Evolutionary conservation across 2,797 vertebrate species (phyloP).

Genomic region (Tolypeutes matacus): DNA sequence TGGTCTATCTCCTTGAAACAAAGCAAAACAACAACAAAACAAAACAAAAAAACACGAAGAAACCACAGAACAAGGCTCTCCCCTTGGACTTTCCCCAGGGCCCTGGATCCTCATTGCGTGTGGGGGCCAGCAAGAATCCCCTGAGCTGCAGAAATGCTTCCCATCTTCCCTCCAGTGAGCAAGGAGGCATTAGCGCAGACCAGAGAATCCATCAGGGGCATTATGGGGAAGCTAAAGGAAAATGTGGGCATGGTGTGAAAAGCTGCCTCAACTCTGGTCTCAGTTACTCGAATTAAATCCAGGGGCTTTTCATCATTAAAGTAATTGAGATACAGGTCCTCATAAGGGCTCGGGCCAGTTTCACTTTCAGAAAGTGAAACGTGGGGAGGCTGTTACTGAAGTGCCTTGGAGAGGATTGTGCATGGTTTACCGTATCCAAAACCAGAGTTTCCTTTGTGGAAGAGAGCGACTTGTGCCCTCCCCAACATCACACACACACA

Average conservation of each 20-base stretch:
- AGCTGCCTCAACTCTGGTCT: not conserved
- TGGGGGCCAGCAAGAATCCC: not conserved
- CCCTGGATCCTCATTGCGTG: not conserved
- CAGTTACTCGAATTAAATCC: constrained; percentile 38
- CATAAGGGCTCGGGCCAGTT: not conserved
- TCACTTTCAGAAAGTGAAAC: constrained; percentile 64
- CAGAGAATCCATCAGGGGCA: not conserved
- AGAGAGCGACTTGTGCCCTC: constrained; percentile 66
- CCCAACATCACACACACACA: constrained; percentile 69
- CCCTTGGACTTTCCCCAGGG: constrained; percentile 22
- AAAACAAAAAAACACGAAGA: not conserved
- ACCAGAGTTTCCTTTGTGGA: constrained; percentile 74
- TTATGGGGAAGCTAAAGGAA: not conserved
- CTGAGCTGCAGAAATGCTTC: constrained; percentile 47
- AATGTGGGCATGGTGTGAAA: not conserved
- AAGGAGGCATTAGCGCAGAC: not conserved
- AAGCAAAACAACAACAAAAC: constrained; percentile 31
- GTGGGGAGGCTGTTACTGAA: constrained; percentile 53
- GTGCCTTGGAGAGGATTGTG: constrained; percentile 41
- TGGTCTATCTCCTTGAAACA: constrained; percentile 62
- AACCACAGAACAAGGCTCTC: not conserved
- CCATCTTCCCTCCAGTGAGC: not conserved
- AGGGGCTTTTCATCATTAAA: constrained; percentile 27
- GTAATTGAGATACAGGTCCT: constrained; percentile 12
- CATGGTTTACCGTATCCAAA: constrained; percentile 61